A percentile compares a stretch with the other conserved stretches of the same genome.
These are phyloP conservation scores for Zophobas morio DNA, from an alignment of 1,140 invertebrate species.

Conservation along the genomic window DNA sequence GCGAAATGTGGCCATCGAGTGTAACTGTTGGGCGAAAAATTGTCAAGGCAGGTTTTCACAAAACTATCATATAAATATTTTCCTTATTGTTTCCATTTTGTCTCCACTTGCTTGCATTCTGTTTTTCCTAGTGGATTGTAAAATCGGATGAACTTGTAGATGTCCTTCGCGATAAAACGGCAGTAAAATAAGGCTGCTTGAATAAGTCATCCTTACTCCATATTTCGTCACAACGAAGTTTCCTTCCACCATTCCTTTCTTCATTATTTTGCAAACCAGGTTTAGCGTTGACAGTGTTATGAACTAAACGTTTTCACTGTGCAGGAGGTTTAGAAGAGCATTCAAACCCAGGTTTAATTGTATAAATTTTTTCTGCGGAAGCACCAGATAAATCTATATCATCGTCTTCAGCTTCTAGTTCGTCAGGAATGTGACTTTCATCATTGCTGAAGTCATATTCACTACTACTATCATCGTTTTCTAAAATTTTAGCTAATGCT, in stretches of 20 bases:
- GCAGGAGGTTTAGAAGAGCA: background rate
- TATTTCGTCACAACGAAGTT: slow-evolving; percentile 13
- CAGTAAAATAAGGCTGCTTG: background rate
- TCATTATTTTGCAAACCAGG: background rate
- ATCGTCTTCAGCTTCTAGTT: background rate
- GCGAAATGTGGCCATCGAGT: slow-evolving; percentile 45
- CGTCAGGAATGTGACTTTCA: background rate
- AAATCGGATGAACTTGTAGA: slow-evolving; percentile 9
- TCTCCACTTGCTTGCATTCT: slow-evolving; percentile 4
- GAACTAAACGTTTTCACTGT: background rate
- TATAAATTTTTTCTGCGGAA: background rate
- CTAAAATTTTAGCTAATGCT: too few relatives aligned
- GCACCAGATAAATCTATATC: background rate
- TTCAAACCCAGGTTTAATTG: background rate
- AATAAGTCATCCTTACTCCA: slow-evolving; percentile 22
- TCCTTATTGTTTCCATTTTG: background rate
- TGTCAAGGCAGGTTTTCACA: slow-evolving; percentile 39
- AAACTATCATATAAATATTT: slow-evolving; percentile 1
- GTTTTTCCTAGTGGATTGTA: slow-evolving; percentile 2
- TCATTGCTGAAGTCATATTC: background rate
- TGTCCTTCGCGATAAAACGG: slow-evolving; percentile 12
- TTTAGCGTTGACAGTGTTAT: background rate
- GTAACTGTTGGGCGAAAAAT: slow-evolving; percentile 44
- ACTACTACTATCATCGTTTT: too few relatives aligned
- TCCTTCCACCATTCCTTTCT: slow-evolving; percentile 11